Percentiles rank a stretch among this genome's conserved stretches.
phyloP scores from a whole-genome alignment of 2,888 invertebrate species.

The Macrosoma leucophasiata region DNA sequence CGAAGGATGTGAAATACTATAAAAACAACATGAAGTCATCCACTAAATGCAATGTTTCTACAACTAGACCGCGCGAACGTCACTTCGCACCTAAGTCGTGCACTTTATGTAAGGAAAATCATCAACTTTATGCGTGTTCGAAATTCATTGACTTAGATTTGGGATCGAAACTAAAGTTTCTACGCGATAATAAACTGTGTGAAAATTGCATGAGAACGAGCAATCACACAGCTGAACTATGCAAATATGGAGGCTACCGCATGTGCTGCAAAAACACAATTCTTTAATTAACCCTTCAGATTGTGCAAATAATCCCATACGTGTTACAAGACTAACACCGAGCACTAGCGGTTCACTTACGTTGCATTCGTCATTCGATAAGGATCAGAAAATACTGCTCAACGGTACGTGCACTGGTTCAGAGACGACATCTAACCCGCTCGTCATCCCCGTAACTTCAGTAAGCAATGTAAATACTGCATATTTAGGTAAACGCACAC shows the following conservation, averaged over 20 bases:
- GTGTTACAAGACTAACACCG: no score
- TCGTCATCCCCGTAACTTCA: no score
- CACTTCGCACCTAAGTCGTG: not conserved
- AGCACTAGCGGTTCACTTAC: not conserved
- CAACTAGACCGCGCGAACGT: not conserved
- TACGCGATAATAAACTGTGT: no score
- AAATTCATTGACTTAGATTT: slow-evolving; percentile 1
- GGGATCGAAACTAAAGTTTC: not conserved
- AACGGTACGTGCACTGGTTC: no score
- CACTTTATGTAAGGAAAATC: slow-evolving; percentile 2
- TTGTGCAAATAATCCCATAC: no score
- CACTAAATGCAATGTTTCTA: not conserved
- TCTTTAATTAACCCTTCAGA: not conserved
- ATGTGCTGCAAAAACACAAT: slow-evolving; percentile 1
- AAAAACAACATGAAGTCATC: not conserved
- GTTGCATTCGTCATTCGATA: no score
- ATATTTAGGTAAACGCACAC: no score
- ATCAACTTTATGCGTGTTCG: slow-evolving; percentile 7
- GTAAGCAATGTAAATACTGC: no score
- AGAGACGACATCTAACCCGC: no score
- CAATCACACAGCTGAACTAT: not conserved
- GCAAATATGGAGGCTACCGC: not conserved
- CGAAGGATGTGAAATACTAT: not conserved
- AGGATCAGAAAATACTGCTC: no score
- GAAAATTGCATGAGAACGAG: not conserved